phyloP scores from a whole-genome alignment of 2,797 vertebrate genomes.

The Glyptemys insculpta region DNA sequence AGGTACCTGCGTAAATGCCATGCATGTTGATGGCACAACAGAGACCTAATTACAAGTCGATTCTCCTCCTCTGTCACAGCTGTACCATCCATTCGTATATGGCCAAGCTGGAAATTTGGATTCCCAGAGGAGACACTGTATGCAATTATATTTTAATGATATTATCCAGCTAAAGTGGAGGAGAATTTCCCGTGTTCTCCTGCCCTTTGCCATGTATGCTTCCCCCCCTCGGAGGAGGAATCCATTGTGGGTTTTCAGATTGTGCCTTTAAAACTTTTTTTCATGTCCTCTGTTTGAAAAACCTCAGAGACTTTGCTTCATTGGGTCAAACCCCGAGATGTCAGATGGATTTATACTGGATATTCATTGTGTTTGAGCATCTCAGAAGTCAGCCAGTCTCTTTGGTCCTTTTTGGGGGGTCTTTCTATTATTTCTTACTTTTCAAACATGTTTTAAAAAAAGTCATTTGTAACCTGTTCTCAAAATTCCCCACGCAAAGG shows the following conservation, averaged over 20 bases:
- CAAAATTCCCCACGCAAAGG: not conserved
- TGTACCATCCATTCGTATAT: slow-evolving; percentile 19
- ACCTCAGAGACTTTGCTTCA: not conserved
- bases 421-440: not conserved
- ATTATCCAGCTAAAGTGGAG: not conserved
- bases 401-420: no score
- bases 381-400: not conserved
- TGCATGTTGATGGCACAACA: slow-evolving; percentile 50
- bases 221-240: not conserved
- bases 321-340: not conserved
- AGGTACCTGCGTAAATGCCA: not conserved
- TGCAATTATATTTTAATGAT: slow-evolving; percentile 25
- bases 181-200: not conserved
- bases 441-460: not conserved
- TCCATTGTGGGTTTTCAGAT: not conserved
- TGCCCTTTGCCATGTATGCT: not conserved
- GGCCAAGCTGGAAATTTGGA: not conserved
- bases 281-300: not conserved
- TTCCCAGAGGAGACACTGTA: slow-evolving; percentile 1
- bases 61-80: slow-evolving; percentile 29
- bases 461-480: not conserved
- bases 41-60: slow-evolving; percentile 52
- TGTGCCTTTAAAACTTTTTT: slow-evolving; percentile 9
- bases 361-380: not conserved
- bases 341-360: not conserved